Evolutionary conservation across 1,140 invertebrate species (phyloP).

Genomic region (Microplitis demolitor): DNA sequence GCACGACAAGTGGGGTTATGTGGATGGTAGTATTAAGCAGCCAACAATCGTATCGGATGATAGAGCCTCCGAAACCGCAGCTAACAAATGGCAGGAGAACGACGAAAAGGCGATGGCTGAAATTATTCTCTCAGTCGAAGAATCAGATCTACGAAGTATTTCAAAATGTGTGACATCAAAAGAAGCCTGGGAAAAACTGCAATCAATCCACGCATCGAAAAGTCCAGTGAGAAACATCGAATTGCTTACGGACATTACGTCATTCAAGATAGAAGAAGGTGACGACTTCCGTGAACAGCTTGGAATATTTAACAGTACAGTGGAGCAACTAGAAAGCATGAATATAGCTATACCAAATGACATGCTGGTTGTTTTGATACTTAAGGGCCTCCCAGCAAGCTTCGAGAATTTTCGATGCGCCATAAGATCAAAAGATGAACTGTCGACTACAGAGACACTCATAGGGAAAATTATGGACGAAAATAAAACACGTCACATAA

Average conservation of each 20-base stretch:
- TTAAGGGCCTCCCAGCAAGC: constrained; percentile 32
- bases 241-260: not conserved
- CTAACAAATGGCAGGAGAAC: not conserved
- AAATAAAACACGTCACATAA: not conserved
- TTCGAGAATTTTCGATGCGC: constrained; percentile 40
- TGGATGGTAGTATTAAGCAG: not conserved
- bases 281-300: not conserved
- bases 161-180: not conserved
- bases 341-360: constrained; percentile 34
- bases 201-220: not conserved
- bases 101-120: constrained; percentile 3
- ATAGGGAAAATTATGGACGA: not conserved
- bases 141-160: not conserved
- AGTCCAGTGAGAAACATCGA: not conserved
- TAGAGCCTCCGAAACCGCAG: not conserved
- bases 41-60: not conserved
- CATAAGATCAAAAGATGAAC: constrained; percentile 28
- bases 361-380: constrained; percentile 37
- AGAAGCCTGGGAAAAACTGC: not conserved
- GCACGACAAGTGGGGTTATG: constrained; percentile 6
- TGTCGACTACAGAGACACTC: not conserved
- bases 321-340: constrained; percentile 31
- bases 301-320: constrained; percentile 24
- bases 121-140: not conserved
- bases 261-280: not conserved